Base-by-base conservation (phyloP, 2,113 vertebrate genomes). In the Oceanites oceanicus region DNA sequence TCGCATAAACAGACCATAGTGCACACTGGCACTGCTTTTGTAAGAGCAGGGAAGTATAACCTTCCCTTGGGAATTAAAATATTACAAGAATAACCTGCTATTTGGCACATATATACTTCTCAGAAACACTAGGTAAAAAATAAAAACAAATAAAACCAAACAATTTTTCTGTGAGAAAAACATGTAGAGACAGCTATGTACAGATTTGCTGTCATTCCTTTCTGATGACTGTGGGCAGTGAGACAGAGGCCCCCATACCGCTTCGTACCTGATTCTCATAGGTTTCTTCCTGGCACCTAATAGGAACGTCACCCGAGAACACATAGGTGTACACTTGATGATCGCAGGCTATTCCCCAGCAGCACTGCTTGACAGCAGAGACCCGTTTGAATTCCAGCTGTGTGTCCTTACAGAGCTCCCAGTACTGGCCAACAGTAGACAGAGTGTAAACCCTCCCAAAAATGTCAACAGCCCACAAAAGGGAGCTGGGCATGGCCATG, bases 331-430 rank as follows among this genome's bases (percentile, higher is more conserved):
- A 99, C 44, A 99, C 98, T 72, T 98, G 98, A 80, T 99, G 99
- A 94, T 99, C 99, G 2, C 99, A 99, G 76, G 98, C 99, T 30
- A 99, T 99, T 90, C 99, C 99, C 99, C 99, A 99, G 98, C 99
- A 99, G 97, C 99, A 99, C 91, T 98, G 98, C 18, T 97, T 98
- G 91, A 98, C 97, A 3, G 99, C 99, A 8, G 99, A 98, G 89
- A 99, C 97, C 2, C 99, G 97, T 86, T 99, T 99, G 96, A 99
- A 99, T 95, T 99, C 99, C 98, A 99, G 97, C 47, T 99, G 99
- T 6, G 98, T 86, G 32, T 99, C 98, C 38, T 88, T 98, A 82
- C 99, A 99, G 38, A 98, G 98, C 85, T 99, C 99, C 99, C 99
- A 99, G 97, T 98, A 98, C 98, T 99, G 99, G n/a, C 99, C 98